A percentile compares a stretch with the other conserved stretches of the same genome.
These are phyloP conservation scores for Perognathus longimembris DNA, from an alignment of 2,113 vertebrate species.

Conservation along the genomic window DNA sequence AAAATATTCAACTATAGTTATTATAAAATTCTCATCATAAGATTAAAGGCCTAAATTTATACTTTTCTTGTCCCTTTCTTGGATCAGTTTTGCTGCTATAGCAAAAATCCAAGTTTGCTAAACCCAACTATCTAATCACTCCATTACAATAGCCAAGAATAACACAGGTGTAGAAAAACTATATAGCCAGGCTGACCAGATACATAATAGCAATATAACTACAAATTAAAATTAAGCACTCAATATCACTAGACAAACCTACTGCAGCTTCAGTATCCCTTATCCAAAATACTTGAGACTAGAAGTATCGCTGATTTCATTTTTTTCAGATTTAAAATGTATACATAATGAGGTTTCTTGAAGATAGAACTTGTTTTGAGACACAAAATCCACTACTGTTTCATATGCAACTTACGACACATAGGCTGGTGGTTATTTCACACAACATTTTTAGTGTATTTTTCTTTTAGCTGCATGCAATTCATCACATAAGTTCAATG, in stretches of 20 bases:
- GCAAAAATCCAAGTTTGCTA: slow-evolving; percentile 41
- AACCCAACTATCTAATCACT: slow-evolving; percentile 16
- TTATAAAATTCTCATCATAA: slow-evolving; percentile 33
- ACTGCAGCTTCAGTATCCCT: neutral
- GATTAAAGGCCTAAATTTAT: slow-evolving; percentile 4
- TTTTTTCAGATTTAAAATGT: neutral
- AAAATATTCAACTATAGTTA: slow-evolving; percentile 31
- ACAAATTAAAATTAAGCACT: slow-evolving; percentile 35
- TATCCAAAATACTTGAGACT: neutral
- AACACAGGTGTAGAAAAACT: slow-evolving; percentile 25
- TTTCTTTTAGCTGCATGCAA: neutral
- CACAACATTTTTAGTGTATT: neutral
- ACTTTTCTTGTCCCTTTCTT: neutral
- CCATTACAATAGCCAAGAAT: slow-evolving; percentile 32
- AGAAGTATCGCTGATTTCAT: neutral
- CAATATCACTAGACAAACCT: neutral
- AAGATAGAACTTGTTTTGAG: neutral
- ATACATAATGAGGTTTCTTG: neutral
- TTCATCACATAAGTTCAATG: neutral
- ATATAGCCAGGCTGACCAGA: neutral
- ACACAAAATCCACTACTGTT: neutral
- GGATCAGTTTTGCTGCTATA: slow-evolving; percentile 26
- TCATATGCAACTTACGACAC: neutral
- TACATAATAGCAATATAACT: neutral
- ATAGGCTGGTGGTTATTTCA: neutral